phyloP scores from a whole-genome alignment of 2,113 vertebrate genomes.

The Neomonachus schauinslandi region DNA sequence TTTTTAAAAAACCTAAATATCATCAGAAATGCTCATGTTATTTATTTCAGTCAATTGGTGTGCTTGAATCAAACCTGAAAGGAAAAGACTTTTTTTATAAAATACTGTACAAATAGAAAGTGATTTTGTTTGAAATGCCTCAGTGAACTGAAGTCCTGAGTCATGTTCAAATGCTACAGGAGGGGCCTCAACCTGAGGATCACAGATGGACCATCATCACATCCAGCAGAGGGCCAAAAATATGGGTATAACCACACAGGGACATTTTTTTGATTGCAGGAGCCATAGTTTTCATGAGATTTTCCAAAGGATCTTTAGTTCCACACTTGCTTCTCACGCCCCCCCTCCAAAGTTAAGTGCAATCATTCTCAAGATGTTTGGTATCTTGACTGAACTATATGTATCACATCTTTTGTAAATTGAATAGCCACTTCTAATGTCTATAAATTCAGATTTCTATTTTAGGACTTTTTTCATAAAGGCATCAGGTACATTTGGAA shows the following conservation, averaged over 20 bases:
- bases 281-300: not conserved
- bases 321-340: not conserved
- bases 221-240: not conserved
- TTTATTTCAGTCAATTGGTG: not conserved
- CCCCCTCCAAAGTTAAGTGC: not conserved
- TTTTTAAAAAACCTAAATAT: too few relatives aligned
- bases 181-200: not conserved
- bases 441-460: constrained; percentile 2
- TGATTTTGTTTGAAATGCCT: not conserved
- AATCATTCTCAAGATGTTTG: not conserved
- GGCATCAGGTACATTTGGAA: not conserved
- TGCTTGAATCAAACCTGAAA: not conserved
- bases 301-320: not conserved
- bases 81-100: not conserved
- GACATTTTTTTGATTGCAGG: not conserved
- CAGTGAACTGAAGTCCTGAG: not conserved
- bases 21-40: not conserved
- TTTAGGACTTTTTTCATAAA: constrained; percentile 13
- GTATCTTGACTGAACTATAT: not conserved
- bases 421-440: not conserved
- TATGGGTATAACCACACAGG: not conserved
- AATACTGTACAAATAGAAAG: not conserved
- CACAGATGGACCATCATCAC: not conserved
- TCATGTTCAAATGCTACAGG: not conserved
- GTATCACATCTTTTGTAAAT: not conserved